Conservation (phyloP, 2,888 invertebrate genomes). For the Craniophora ligustri region DNA sequence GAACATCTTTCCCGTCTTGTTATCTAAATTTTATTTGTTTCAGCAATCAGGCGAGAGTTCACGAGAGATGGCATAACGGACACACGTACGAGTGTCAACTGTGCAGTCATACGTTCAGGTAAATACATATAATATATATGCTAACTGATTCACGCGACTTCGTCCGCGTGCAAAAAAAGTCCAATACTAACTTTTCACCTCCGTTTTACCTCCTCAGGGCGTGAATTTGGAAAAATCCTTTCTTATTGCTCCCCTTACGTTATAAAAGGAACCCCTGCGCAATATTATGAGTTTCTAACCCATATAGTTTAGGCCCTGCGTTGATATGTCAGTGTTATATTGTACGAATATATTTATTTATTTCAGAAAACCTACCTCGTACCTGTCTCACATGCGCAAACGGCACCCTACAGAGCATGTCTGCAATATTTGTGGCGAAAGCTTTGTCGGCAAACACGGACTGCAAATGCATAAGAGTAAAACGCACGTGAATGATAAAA, state of each 20-base stretch:
- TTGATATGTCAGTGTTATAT: background rate
- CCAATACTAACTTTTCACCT: too few species aligned
- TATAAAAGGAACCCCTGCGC: too few species aligned
- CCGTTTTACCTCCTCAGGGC: too few species aligned
- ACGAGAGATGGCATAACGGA: slow-evolving; percentile 79
- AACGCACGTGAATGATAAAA: slow-evolving; percentile 53
- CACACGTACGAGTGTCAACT: slow-evolving; percentile 72
- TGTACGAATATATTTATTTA: background rate
- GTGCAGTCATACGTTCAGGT: slow-evolving; percentile 74
- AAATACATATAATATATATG: background rate
- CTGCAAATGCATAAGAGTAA: slow-evolving; percentile 73
- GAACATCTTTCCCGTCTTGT: too few species aligned
- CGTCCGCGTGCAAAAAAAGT: too few species aligned
- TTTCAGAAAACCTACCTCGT: slow-evolving; percentile 72
- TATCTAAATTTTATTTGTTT: too few species aligned
- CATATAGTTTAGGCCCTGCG: too few species aligned
- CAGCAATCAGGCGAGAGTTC: slow-evolving; percentile 78
- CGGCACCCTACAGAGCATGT: slow-evolving; percentile 67
- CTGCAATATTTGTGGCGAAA: slow-evolving; percentile 71
- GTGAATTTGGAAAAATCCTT: too few species aligned
- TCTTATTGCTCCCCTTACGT: too few species aligned
- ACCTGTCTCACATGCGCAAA: slow-evolving; percentile 74
- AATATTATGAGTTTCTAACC: too few species aligned
- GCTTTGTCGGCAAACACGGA: slow-evolving; percentile 70
- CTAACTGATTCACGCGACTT: too few species aligned